phyloP scores from a whole-genome alignment of 1,140 invertebrate genomes.

The Drosophila grimshawi region DNA sequence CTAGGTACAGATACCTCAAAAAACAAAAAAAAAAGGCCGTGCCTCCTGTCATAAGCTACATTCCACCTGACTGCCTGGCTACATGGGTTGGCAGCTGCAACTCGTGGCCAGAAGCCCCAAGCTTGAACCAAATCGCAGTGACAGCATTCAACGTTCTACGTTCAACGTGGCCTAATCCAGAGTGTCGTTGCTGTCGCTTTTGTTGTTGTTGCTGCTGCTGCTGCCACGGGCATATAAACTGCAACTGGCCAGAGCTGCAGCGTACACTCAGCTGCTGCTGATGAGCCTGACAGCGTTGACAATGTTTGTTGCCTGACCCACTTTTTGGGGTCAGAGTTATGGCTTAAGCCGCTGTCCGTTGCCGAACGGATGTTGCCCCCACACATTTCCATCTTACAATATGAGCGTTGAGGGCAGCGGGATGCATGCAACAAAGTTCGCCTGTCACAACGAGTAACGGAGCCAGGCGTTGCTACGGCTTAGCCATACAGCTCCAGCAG shows the following conservation, averaged over 20 bases:
- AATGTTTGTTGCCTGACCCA: conserved; percentile 47
- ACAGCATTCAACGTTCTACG: conserved; percentile 37
- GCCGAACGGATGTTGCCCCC: conserved; percentile 36
- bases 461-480: neutral
- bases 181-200: conserved; percentile 31
- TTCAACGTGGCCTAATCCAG: conserved; percentile 49
- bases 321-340: conserved; percentile 29
- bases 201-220: conserved; percentile 24
- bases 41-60: conserved; percentile 18
- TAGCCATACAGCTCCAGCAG: neutral
- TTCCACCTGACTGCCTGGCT: neutral
- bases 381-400: conserved; percentile 30
- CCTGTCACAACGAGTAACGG: neutral
- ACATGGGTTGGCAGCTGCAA: conserved; percentile 2
- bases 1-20: too few species aligned
- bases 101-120: conserved; percentile 2
- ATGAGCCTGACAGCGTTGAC: conserved; percentile 22
- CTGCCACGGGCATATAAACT: conserved; percentile 16
- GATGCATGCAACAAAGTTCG: conserved; percentile 8
- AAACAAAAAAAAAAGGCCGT: neutral
- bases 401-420: neutral
- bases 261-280: conserved; percentile 6
- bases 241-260: conserved; percentile 8
- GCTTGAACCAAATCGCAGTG: conserved; percentile 26
- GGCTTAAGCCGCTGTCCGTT: conserved; percentile 22